phyloP scores from a whole-genome alignment of 92 coral and sea anemone species.

The Zoanthus gigantus region DNA sequence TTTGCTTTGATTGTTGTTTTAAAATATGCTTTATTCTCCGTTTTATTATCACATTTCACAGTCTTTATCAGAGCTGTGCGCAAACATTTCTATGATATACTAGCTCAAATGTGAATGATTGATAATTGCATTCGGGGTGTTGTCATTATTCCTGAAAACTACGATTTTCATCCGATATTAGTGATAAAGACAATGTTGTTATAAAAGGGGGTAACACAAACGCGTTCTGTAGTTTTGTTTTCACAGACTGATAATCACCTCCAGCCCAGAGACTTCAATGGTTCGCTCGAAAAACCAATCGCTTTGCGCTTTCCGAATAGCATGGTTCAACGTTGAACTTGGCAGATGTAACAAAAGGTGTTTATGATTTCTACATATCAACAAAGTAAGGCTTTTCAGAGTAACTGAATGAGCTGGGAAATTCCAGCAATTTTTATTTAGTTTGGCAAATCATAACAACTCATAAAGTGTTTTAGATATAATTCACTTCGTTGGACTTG shows the following conservation, averaged over 20 bases:
- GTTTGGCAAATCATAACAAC: not conserved
- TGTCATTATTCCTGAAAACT: constrained; percentile 36
- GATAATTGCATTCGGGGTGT: constrained; percentile 8
- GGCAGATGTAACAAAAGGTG: not conserved
- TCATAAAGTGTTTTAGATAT: not conserved
- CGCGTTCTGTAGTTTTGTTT: not conserved
- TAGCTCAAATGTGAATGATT: constrained; percentile 13
- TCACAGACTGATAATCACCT: not conserved
- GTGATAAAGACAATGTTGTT: not conserved
- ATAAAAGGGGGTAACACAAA: constrained; percentile 1
- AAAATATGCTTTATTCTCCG: not conserved
- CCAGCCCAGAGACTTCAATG: not conserved
- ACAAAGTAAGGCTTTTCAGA: not conserved
- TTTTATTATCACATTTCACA: constrained; percentile 22
- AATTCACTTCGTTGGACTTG: not conserved
- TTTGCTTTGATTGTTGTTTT: constrained; percentile 9
- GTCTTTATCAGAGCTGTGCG: constrained; percentile 4
- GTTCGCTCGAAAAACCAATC: not conserved
- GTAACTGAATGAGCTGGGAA: not conserved
- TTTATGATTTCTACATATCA: not conserved
- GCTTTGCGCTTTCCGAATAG: not conserved
- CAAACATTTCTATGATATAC: not conserved
- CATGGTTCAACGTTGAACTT: not conserved
- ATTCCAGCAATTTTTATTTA: not conserved
- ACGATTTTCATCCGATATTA: constrained; percentile 29